Base-by-base conservation (phyloP, 2,113 vertebrate genomes). In the Cheirogaleus medius region DNA sequence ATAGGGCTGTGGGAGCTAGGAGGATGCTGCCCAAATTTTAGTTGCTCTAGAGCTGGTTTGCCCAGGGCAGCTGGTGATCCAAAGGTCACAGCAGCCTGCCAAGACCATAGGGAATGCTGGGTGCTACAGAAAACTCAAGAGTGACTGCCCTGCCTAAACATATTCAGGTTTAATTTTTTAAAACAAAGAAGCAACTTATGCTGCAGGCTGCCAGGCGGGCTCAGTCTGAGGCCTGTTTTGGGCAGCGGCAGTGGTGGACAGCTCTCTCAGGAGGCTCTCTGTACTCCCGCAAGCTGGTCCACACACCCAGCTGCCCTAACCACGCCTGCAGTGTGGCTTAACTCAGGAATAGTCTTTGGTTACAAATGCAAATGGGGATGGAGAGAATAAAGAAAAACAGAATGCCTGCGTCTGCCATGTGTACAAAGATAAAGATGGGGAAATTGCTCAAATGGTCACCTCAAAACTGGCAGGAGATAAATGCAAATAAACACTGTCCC, bases 241-340 rank as follows among this genome's bases (percentile, higher is more conserved):
- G 39, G n/a, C 15, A 29, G 15, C 20, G 3, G n/a, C 8, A 1
- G 5, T 1, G 1, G 3, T 17, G 21, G 9, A 56, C 29, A 11
- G 23, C 20, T 39, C 37, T 20, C 10, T 63, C 23, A 42, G 81
- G 20, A 3, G 1, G 49, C 44, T 25, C 21, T 47, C 34, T 56
- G 15, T 6, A 1, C 20, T 42, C 29, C 20, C 76, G 20, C 4
- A 21, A 8, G 17, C n/a, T 9, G 0, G 47, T 42, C 42, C 37
- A 6, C 7, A 3, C 39, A 25, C 21, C 66, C n/a, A 15, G 2
- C 66, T 73, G 44, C 25, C 21, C 64, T 89, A 23, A 14, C 8
- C 23, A 47, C 17, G 5, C 12, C 32, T 56, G 69, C 8, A 8
- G 1, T 34, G 3, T 3, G 1, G 3, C 34, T 1, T 5, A 13